A percentile compares a stretch with the other conserved stretches of the same genome.
Evolutionary conservation across 2,797 vertebrate genomes (phyloP).

Genomic region (Anguilla obscura): DNA sequence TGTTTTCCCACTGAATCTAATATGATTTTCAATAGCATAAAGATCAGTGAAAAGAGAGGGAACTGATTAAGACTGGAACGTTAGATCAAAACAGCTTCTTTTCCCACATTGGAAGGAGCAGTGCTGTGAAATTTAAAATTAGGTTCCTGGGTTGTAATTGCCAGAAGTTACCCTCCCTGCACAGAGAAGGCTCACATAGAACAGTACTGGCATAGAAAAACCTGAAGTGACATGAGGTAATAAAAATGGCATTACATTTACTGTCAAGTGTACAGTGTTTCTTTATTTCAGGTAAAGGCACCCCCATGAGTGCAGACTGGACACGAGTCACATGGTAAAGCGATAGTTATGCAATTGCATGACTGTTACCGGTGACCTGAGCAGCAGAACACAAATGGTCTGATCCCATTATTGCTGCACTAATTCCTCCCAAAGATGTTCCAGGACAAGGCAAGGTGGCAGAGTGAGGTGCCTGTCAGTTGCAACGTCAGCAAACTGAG

Average conservation of each 20-base stretch:
- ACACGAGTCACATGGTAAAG: neutral
- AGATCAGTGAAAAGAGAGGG: neutral
- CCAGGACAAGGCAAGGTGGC: neutral
- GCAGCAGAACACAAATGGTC: neutral
- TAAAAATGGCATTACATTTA: neutral
- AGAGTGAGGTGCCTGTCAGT: neutral
- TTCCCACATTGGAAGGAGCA: neutral
- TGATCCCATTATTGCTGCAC: neutral
- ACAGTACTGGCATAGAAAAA: neutral
- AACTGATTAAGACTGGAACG: neutral
- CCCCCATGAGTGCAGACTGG: neutral
- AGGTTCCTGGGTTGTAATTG: neutral
- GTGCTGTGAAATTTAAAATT: neutral
- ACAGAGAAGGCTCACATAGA: neutral
- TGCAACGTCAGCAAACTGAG: neutral
- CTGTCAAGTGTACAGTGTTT: neutral
- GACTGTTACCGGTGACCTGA: neutral
- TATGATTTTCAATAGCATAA: neutral
- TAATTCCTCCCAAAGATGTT: conserved; percentile 2
- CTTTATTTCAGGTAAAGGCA: neutral
- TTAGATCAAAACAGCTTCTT: neutral
- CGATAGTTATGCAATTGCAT: neutral
- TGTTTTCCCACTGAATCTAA: neutral
- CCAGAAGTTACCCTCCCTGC: neutral
- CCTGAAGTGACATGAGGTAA: neutral